phyloP scores from a whole-genome alignment of 2,797 vertebrate genomes.

The Furcifer pardalis region DNA sequence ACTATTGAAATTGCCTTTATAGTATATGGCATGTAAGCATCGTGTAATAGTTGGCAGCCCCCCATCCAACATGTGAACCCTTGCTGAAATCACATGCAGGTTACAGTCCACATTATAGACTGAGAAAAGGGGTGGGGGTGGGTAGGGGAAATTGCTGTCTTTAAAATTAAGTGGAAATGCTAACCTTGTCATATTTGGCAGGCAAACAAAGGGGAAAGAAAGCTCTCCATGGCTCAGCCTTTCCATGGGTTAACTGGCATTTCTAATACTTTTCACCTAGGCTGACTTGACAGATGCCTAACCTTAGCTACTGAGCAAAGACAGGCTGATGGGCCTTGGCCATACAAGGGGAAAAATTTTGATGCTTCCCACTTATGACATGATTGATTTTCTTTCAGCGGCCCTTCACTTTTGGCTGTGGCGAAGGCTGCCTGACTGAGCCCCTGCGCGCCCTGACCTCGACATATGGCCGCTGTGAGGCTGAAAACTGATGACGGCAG shows the following conservation, averaged over 20 bases:
- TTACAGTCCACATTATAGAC: constrained; percentile 6
- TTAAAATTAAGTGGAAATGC: constrained; percentile 70
- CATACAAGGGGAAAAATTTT: constrained; percentile 84
- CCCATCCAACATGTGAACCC: too few relatives aligned
- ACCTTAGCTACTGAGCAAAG: constrained; percentile 81
- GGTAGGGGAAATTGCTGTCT: constrained; percentile 50
- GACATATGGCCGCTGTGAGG: constrained; percentile 92
- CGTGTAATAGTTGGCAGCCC: too few relatives aligned
- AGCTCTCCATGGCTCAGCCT: constrained; percentile 51
- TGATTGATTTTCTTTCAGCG: constrained; percentile 98
- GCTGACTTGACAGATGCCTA: constrained; percentile 83
- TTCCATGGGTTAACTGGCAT: constrained; percentile 84
- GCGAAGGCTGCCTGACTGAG: constrained; percentile 79
- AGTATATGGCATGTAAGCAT: not conserved
- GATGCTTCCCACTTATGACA: constrained; percentile 99
- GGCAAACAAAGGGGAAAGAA: constrained; percentile 71
- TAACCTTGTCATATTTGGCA: constrained; percentile 69
- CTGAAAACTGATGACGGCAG: constrained; percentile 96
- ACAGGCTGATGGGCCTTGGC: constrained; percentile 81
- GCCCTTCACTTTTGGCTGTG: constrained; percentile 93
- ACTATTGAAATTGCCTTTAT: not conserved
- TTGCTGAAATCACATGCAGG: not conserved
- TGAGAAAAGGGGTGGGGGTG: not conserved
- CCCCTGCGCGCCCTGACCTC: constrained; percentile 91
- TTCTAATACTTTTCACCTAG: constrained; percentile 84